Base-by-base conservation (phyloP, 92 coral and sea anemone species). In the Blastomussa wellsi region DNA sequence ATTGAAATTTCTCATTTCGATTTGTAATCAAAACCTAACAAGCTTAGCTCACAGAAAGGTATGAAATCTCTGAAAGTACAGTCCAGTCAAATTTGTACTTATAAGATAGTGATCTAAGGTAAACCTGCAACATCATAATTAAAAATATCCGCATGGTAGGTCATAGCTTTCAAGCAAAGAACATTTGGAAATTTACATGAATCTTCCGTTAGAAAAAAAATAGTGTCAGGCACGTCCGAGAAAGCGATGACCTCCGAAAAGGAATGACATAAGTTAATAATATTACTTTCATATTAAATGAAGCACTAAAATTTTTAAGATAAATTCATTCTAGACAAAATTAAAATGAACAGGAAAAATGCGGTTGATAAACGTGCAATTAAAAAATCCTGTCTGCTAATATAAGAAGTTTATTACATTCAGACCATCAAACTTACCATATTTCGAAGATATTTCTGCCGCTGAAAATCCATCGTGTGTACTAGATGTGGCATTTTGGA, bases 371-470 rank as follows among this genome's bases (percentile, higher is more conserved):
- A 22, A 57, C 64, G 64, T 22, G 9, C 22, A 57, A 26, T 24
- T 22, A n/a, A n/a, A n/a, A n/a, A n/a, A 5, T 57, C 65, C 1
- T 57, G 65, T 55, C n/a, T 57, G 65, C 65, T 57, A 53, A 51
- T 51, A 49, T 49, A 69, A 70, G 24, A 13, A n/a, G n/a, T n/a
- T n/a, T n/a, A n/a, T 37, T 4, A 5, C 7, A 38, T 33, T 5
- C 12, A 33, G 20, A 44, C 49, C 49, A 44, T 44, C 13, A 51
- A n/a, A 29, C 86, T 82, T 71, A 82, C 86, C 86, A 12, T 24
- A 52, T 24, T 65, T 82, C 37, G 86, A 51, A 19, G 49, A 38
- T 19, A 16, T 9, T 20, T 16, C 35, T 38, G 81, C 17, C 26
- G 39, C 41, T 31, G 72, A 35, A 82, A 64, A 14, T 41, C 33